These are phyloP conservation scores for Excalfactoria chinensis DNA, from an alignment of 2,113 vertebrate genomes.

Conservation along the genomic window DNA sequence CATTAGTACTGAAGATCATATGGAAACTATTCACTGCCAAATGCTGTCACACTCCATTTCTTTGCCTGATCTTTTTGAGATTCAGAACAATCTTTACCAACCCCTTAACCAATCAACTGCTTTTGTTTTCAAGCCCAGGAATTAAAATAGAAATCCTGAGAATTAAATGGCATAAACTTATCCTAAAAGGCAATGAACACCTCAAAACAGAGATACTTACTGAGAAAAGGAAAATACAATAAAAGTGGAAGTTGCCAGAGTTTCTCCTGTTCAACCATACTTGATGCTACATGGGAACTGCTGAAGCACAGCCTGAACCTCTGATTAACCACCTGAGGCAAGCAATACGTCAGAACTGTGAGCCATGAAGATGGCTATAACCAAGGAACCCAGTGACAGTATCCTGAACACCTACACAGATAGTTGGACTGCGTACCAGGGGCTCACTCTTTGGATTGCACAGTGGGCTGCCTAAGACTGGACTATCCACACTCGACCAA, in stretches of 20 bases:
- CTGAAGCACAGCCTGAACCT: too few relatives aligned
- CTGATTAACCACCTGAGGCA: too few relatives aligned
- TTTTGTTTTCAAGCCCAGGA: neutral
- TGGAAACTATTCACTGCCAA: neutral
- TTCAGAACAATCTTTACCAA: neutral
- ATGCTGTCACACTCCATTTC: accelerated
- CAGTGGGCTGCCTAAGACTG: too few relatives aligned
- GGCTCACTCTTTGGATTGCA: too few relatives aligned
- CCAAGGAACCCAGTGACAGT: too few relatives aligned
- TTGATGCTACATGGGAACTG: neutral
- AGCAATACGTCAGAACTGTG: too few relatives aligned
- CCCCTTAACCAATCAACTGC: accelerated
- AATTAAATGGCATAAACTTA: neutral
- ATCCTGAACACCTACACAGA: too few relatives aligned
- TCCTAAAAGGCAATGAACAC: neutral
- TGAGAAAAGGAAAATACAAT: neutral
- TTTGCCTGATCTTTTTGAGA: neutral
- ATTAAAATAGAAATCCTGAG: neutral
- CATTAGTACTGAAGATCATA: neutral
- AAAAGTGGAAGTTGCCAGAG: accelerated
- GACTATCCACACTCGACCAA: too few relatives aligned
- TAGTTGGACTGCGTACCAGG: too few relatives aligned
- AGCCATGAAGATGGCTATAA: too few relatives aligned
- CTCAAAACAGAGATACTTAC: neutral
- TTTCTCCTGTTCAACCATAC: neutral